Conservation (phyloP, 2,113 vertebrate genomes). For the Dissostichus mawsoni region DNA sequence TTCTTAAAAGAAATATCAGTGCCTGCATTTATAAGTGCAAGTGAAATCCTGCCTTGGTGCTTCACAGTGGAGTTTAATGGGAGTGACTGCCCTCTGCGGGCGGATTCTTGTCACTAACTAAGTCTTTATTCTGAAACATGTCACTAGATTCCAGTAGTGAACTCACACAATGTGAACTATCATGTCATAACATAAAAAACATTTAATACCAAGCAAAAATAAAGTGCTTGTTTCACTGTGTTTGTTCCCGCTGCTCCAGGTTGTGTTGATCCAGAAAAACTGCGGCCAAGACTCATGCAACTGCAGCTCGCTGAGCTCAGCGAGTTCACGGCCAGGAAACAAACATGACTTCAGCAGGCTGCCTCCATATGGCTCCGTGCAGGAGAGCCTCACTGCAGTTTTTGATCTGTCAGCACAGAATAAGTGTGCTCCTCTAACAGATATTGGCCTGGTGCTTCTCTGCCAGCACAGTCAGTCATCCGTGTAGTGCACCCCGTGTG, state of each 20-base stretch:
- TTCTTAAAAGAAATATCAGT: background rate
- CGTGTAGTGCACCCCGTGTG: slow-evolving; percentile 17
- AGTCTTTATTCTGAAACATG: background rate
- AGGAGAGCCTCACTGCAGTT: slow-evolving; percentile 23
- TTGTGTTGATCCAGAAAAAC: slow-evolving; percentile 12
- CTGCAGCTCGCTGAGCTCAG: slow-evolving; percentile 60
- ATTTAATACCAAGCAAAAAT: background rate
- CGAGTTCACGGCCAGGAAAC: slow-evolving; percentile 54
- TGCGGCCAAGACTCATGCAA: slow-evolving; percentile 11
- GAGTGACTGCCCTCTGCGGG: slow-evolving; percentile 70
- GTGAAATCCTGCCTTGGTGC: background rate
- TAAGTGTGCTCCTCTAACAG: background rate
- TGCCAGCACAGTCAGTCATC: slow-evolving; percentile 20
- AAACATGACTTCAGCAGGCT: slow-evolving; percentile 59
- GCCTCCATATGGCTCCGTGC: slow-evolving; percentile 57
- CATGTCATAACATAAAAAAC: background rate
- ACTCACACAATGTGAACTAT: background rate
- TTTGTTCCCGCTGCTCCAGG: slow-evolving; percentile 7
- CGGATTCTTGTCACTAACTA: background rate
- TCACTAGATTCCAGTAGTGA: background rate
- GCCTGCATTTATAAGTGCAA: background rate
- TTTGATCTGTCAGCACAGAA: slow-evolving; percentile 52
- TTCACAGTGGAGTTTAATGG: slow-evolving; percentile 9
- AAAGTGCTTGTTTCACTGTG: background rate
- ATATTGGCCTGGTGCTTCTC: slow-evolving; percentile 21